These are phyloP conservation scores for Platysternon megacephalum DNA, from an alignment of 2,113 vertebrate genomes.

Conservation along the genomic window DNA sequence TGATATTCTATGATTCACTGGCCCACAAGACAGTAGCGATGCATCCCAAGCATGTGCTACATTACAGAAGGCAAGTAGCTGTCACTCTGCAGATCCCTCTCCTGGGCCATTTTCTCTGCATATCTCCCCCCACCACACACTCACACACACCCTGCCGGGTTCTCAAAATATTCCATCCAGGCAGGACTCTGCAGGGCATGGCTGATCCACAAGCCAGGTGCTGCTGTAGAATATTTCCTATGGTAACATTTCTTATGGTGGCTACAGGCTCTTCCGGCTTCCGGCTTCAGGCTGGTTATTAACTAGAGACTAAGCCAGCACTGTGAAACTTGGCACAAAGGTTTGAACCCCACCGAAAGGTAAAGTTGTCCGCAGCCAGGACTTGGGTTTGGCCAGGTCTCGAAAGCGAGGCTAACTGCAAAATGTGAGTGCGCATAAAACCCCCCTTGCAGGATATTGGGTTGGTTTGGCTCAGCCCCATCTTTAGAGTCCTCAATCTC, in stretches of 20 bases:
- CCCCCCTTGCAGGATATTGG: neutral
- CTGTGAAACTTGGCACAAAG: neutral
- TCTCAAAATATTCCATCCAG: neutral
- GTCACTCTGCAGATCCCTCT: neutral
- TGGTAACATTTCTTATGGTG: neutral
- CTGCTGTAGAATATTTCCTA: neutral
- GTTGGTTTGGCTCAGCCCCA: neutral
- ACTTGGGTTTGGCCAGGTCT: neutral
- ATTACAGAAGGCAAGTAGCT: neutral
- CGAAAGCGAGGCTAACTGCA: neutral
- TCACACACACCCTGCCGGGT: neutral
- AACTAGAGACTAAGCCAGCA: neutral
- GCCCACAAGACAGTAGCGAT: too few relatives aligned
- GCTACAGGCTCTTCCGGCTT: neutral
- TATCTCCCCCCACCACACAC: fast-evolving
- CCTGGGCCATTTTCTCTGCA: neutral
- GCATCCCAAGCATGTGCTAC: neutral
- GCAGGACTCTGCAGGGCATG: neutral
- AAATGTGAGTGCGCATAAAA: neutral
- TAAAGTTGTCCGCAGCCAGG: too few relatives aligned
- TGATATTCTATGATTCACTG: too few relatives aligned
- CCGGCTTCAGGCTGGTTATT: neutral
- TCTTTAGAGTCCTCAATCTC: neutral
- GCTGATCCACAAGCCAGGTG: neutral
- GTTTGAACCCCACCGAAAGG: neutral